Conservation (phyloP, 1,140 invertebrate genomes). For the Ips nitidus region DNA sequence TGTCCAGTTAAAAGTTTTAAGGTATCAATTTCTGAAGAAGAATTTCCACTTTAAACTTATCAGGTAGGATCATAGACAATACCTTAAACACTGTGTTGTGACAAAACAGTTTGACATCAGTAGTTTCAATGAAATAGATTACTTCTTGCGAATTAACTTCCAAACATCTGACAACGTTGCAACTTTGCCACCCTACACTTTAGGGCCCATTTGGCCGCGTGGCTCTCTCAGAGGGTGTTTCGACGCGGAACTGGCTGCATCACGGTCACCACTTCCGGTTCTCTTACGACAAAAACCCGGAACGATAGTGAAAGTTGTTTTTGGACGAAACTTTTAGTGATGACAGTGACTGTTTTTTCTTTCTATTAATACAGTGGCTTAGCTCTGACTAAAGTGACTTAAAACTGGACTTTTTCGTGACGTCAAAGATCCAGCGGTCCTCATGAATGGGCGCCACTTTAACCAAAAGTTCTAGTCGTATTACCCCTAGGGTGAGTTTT, state of each 20-base stretch:
- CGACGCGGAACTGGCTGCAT: conserved; percentile 9
- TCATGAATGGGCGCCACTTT: conserved; percentile 53
- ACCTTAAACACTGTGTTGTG: no score
- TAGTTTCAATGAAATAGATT: no score
- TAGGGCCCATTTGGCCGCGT: conserved; percentile 25
- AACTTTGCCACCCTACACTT: conserved; percentile 10
- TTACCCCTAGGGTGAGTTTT: conserved; percentile 39
- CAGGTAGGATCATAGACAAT: no score
- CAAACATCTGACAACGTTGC: no score
- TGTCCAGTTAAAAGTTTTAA: no score
- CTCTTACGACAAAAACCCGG: neutral
- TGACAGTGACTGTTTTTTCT: neutral
- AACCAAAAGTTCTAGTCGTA: conserved; percentile 49
- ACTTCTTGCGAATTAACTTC: no score
- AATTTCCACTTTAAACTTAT: no score
- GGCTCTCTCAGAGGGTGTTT: conserved; percentile 38
- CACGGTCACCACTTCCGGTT: neutral
- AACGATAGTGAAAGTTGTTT: conserved; percentile 32
- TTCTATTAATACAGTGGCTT: neutral
- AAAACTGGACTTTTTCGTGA: neutral
- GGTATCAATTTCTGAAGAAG: no score
- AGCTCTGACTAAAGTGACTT: no score
- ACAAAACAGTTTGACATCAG: no score
- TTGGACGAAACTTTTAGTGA: neutral
- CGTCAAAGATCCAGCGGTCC: conserved; percentile 11